Percentiles rank a stretch among this genome's conserved stretches.
Conservation (phyloP, 2,888 invertebrate species). For the Meta bourneti region DNA sequence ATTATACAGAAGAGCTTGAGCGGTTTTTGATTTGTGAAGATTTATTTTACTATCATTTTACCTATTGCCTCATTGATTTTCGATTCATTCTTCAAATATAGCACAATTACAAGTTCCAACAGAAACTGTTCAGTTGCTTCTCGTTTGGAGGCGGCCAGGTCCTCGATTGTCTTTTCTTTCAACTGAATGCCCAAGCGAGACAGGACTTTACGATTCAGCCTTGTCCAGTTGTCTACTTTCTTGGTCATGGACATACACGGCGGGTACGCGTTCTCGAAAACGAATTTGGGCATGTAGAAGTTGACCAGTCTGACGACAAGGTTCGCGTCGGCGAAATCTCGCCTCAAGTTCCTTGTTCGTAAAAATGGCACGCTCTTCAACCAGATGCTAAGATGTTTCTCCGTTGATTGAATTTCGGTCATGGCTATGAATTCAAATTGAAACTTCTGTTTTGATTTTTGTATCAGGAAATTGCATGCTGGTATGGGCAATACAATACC, state of each 20-base stretch:
- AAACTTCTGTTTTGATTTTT: neutral
- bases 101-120: constrained; percentile 9
- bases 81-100: constrained; percentile 1
- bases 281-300: constrained; percentile 51
- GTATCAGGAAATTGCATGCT: neutral
- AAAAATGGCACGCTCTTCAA: constrained; percentile 47
- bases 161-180: constrained; percentile 6
- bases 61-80: constrained; percentile 9
- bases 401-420: constrained; percentile 8
- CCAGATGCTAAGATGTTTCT: constrained; percentile 46
- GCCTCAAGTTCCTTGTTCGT: constrained; percentile 11
- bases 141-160: constrained; percentile 32
- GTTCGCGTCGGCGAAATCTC: constrained; percentile 51
- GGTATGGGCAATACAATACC: neutral
- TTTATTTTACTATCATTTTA: neutral
- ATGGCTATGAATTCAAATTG: neutral
- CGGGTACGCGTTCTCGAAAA: constrained; percentile 49
- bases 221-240: constrained; percentile 59
- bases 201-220: constrained; percentile 51
- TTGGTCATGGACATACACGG: constrained; percentile 46
- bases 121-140: constrained; percentile 44
- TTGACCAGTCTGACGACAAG: constrained; percentile 42
- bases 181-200: constrained; percentile 14
- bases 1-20: too few species aligned
- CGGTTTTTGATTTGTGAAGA: neutral